Conservation (phyloP, 2,888 invertebrate species). For the Ophion obscuratus region DNA sequence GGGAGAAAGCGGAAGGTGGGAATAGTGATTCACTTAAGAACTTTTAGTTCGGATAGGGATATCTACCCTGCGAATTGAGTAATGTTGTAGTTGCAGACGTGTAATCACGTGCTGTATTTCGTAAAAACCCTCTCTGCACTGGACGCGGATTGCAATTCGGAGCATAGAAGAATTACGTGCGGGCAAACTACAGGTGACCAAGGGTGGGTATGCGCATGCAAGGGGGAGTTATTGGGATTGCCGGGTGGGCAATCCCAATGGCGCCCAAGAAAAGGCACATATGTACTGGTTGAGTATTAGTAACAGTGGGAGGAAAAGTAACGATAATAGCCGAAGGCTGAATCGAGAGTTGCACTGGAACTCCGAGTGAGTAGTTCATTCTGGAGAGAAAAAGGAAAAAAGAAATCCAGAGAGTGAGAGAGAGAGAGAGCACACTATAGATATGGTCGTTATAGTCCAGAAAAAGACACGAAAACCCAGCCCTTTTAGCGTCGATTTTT, state of each 20-base stretch:
- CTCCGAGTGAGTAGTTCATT: conserved; percentile 38
- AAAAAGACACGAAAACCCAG: too few relatives aligned
- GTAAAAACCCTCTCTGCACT: not conserved
- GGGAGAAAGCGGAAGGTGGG: not conserved
- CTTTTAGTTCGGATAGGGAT: not conserved
- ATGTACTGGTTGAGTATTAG: not conserved
- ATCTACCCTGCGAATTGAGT: not conserved
- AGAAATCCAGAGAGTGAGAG: not conserved
- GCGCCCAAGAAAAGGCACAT: conserved; percentile 1
- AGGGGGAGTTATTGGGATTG: not conserved
- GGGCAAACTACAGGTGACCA: conserved; percentile 8
- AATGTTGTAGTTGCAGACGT: not conserved
- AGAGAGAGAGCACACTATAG: not conserved
- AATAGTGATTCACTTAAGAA: not conserved
- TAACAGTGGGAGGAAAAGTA: conserved; percentile 4
- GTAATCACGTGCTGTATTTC: not conserved
- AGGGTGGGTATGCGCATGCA: conserved; percentile 21
- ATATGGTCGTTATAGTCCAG: conserved; percentile 35
- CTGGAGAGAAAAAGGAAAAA: conserved; percentile 19
- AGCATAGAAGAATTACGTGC: conserved; percentile 15
- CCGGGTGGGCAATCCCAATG: conserved; percentile 9
- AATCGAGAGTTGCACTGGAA: conserved; percentile 44
- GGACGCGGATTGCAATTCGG: not conserved
- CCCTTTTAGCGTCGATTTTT: too few relatives aligned
- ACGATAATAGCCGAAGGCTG: conserved; percentile 39